Conservation (phyloP, 2,797 vertebrate species). For the Takifugu rubripes region DNA sequence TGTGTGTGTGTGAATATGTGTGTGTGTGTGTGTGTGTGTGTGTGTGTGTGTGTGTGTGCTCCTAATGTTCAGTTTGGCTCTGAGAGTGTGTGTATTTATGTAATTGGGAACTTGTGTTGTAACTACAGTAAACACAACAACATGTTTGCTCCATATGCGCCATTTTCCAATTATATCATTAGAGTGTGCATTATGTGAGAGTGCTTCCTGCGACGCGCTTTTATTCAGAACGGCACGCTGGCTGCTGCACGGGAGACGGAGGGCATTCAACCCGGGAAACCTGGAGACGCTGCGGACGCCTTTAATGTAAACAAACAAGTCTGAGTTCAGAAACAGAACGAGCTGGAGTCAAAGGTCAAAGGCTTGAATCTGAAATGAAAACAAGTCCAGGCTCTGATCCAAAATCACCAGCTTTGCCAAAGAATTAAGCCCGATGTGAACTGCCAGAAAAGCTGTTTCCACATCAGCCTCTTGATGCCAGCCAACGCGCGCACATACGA, state of each 20-base stretch:
- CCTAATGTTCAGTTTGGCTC: no score
- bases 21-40: no score
- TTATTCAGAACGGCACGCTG: not conserved
- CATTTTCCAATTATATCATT: no score
- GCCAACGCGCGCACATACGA: constrained; percentile 44
- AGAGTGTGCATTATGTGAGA: no score
- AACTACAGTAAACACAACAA: no score
- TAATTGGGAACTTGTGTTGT: no score
- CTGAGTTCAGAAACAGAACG: constrained; percentile 48
- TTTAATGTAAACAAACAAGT: constrained; percentile 47
- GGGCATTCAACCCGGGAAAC: constrained; percentile 32
- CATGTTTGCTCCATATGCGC: no score
- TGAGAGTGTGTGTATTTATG: no score
- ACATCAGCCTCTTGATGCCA: constrained; percentile 18
- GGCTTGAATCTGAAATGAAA: constrained; percentile 47
- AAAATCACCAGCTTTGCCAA: constrained; percentile 38
- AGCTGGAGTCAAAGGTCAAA: constrained; percentile 54
- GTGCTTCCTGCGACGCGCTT: no score
- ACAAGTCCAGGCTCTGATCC: constrained; percentile 46
- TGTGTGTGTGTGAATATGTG: no score
- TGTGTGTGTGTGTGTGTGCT: no score
- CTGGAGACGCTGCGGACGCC: constrained; percentile 23
- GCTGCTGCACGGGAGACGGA: not conserved
- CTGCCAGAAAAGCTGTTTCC: constrained; percentile 24
- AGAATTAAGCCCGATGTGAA: constrained; percentile 33